Base-by-base conservation (phyloP, 2,113 vertebrate genomes). In the Saccopteryx bilineata region DNA sequence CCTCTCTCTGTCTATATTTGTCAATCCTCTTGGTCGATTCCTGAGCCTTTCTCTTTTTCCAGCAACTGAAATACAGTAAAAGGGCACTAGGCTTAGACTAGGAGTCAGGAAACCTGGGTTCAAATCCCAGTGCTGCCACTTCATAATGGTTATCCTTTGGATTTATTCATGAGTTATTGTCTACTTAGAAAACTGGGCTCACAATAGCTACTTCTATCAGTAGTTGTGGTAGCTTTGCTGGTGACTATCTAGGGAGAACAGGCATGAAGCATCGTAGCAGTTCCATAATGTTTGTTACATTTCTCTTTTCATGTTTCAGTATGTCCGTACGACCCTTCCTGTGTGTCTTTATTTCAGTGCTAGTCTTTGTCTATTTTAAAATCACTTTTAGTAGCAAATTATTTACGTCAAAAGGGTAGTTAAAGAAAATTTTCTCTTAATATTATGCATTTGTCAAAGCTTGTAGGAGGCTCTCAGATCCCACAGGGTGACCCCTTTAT, bases 351-450 rank as follows among this genome's bases (percentile, higher is more conserved):
- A 7, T 58, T 80, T 21, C 21, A 31, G 0, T 91, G 46, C 7
- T 75, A 31, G 46, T 91, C 31, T 91, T 24, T 84, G 26, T 63
- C 80, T 39, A 39, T 39, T 39, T 90, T 60, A 50, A 76, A 94
- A 78, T 71, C n/a, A 19, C 68, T n/a, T 89, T 78, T 54, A 58
- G 33, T 10, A 92, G 63, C 56, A 71, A 91, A 46, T 89, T 81
- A 19, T 54, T 23, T 95, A 26, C 76, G 68, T 63, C 87, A 82
- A 46, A n/a, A 94, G 5, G 33, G 28, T 33, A 12, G 6, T 46
- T 33, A 50, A 78, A 58, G 68, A 83, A 94, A 91, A 80, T 33
- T 85, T 14, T 56, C n/a, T 85, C 39, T 61, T 15, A 95, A 75
- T 2, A 19, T 46, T 68, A 46, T 75, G 12, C 21, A 9, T 72